phyloP scores from a whole-genome alignment of 2,113 vertebrate species.

The Casuarius casuarius region DNA sequence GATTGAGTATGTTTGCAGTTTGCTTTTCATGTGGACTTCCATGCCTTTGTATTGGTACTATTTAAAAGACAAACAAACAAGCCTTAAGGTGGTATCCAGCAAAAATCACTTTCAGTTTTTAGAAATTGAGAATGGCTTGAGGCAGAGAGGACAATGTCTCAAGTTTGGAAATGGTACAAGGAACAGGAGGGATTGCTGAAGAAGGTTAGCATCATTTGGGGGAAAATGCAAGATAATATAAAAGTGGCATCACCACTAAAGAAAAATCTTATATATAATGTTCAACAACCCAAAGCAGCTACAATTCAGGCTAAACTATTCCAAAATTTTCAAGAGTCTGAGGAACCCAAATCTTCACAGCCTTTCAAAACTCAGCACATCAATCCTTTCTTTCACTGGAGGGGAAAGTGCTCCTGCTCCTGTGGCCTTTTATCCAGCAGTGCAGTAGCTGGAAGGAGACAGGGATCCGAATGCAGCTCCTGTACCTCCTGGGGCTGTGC shows the following conservation, averaged over 20 bases:
- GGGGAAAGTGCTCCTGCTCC: background rate
- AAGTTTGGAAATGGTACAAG: background rate
- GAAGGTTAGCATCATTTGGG: background rate
- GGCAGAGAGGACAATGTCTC: background rate
- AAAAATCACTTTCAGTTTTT: background rate
- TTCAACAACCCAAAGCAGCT: background rate
- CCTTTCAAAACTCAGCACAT: background rate
- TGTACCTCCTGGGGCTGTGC: background rate
- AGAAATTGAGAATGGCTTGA: background rate
- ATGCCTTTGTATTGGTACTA: background rate
- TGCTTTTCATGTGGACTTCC: background rate
- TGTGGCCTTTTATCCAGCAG: background rate
- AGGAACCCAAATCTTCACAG: background rate
- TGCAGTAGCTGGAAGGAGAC: background rate
- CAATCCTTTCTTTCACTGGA: background rate
- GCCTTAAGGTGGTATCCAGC: background rate
- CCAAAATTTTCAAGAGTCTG: background rate
- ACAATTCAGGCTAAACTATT: background rate
- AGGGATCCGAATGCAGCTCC: background rate
- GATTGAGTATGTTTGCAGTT: background rate
- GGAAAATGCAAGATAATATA: background rate
- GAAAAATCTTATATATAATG: background rate
- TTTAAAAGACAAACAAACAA: slow-evolving; percentile 8
- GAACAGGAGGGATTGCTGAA: background rate
- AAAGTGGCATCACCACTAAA: background rate